phyloP scores from a whole-genome alignment of 1,140 invertebrate genomes.

The Teleopsis dalmanni region DNA sequence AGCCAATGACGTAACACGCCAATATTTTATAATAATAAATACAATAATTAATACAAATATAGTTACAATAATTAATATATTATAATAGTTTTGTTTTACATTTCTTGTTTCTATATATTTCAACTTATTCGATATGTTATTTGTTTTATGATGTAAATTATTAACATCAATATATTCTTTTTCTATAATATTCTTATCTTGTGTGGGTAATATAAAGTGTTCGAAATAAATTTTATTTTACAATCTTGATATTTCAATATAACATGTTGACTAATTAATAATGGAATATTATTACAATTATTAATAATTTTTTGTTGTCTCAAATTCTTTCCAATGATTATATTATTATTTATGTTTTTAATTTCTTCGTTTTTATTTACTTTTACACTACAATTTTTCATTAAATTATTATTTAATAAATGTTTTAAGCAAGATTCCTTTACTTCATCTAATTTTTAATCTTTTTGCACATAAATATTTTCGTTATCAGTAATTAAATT shows the following conservation, averaged over 20 bases:
- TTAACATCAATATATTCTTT: too few relatives aligned
- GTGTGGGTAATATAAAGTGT: not conserved
- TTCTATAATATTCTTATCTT: not conserved
- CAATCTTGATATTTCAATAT: not conserved
- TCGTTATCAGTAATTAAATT: not conserved
- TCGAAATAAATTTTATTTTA: not conserved
- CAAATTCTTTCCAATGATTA: not conserved
- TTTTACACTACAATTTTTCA: not conserved
- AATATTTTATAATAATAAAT: too few relatives aligned
- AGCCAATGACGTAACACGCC: too few relatives aligned
- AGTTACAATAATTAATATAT: too few relatives aligned
- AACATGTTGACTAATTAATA: not conserved
- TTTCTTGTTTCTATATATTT: too few relatives aligned
- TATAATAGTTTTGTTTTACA: not conserved
- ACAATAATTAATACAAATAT: too few relatives aligned
- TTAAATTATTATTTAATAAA: not conserved
- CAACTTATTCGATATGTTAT: not conserved
- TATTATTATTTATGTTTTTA: not conserved
- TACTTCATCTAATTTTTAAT: too few relatives aligned
- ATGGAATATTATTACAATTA: not conserved
- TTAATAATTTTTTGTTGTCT: not conserved
- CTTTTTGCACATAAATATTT: not conserved
- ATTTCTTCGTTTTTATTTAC: not conserved
- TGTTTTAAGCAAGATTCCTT: not conserved
- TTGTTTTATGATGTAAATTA: not conserved